Conservation (phyloP, 2,797 vertebrate genomes). For the Sebastes hubbsi region DNA sequence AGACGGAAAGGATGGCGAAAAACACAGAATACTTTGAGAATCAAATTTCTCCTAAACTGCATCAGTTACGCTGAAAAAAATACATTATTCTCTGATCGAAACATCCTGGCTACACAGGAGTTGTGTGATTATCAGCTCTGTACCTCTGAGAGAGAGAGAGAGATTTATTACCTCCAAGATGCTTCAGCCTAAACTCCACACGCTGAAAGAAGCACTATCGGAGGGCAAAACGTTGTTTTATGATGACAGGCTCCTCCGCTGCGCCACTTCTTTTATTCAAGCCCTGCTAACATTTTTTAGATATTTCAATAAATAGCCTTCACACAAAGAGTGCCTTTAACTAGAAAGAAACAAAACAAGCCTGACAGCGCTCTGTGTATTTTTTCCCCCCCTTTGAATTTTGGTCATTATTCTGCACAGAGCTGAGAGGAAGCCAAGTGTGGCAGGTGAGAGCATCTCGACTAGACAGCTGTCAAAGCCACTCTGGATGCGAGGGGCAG, state of each 20-base stretch:
- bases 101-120: background rate
- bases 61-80: background rate
- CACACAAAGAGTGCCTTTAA: slow-evolving; percentile 31
- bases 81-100: background rate
- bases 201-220: background rate
- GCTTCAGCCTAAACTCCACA: background rate
- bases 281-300: slow-evolving; percentile 15
- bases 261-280: background rate
- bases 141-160: background rate
- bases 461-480: slow-evolving; percentile 74
- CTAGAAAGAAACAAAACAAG: slow-evolving; percentile 47
- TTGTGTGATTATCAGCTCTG: background rate
- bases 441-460: slow-evolving; percentile 69
- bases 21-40: background rate
- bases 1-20: background rate
- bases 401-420: slow-evolving; percentile 64
- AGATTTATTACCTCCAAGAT: background rate
- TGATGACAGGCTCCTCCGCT: slow-evolving; percentile 15
- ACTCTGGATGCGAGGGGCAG: slow-evolving; percentile 39
- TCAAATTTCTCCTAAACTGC: background rate
- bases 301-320: slow-evolving; percentile 46
- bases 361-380: slow-evolving; percentile 37
- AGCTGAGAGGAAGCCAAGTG: slow-evolving; percentile 62
- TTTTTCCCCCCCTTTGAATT: slow-evolving; percentile 17
- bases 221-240: background rate